These are phyloP conservation scores for Philaethria dido DNA, from an alignment of 2,888 invertebrate species.

Conservation along the genomic window DNA sequence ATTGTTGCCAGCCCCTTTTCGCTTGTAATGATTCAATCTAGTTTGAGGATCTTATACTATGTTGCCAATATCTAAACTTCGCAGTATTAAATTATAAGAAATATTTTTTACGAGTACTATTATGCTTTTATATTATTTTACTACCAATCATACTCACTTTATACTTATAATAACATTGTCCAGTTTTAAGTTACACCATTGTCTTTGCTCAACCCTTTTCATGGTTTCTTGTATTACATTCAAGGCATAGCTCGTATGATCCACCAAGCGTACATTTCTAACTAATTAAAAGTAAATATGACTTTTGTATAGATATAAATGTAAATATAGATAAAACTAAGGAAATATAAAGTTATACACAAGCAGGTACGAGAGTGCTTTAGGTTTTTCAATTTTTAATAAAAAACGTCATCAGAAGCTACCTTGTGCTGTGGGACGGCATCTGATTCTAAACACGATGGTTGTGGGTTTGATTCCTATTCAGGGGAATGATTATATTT, in stretches of 20 bases:
- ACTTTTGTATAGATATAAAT: too few relatives aligned
- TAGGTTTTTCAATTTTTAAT: too few relatives aligned
- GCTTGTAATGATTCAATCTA: too few relatives aligned
- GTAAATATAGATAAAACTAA: neutral
- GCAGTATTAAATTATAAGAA: neutral
- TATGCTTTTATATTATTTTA: neutral
- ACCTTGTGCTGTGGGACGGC: too few relatives aligned
- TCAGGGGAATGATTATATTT: too few relatives aligned
- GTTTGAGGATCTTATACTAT: too few relatives aligned
- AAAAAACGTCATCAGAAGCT: too few relatives aligned
- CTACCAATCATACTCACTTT: slow-evolving; percentile 52
- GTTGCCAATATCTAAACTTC: neutral
- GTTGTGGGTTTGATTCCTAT: too few relatives aligned
- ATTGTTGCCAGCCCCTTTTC: too few relatives aligned
- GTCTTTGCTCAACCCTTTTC: slow-evolving; percentile 53
- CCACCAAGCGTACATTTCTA: slow-evolving; percentile 53
- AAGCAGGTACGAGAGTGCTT: too few relatives aligned
- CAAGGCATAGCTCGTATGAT: slow-evolving; percentile 54
- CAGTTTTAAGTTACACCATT: slow-evolving; percentile 65
- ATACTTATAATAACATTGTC: slow-evolving; percentile 53
- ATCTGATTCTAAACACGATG: too few relatives aligned
- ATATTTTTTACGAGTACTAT: neutral
- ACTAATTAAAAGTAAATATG: slow-evolving; percentile 52
- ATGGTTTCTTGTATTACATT: slow-evolving; percentile 57
- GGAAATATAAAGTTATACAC: neutral